phyloP scores from a whole-genome alignment of 2,113 vertebrate species.

The Gadus chalcogrammus region DNA sequence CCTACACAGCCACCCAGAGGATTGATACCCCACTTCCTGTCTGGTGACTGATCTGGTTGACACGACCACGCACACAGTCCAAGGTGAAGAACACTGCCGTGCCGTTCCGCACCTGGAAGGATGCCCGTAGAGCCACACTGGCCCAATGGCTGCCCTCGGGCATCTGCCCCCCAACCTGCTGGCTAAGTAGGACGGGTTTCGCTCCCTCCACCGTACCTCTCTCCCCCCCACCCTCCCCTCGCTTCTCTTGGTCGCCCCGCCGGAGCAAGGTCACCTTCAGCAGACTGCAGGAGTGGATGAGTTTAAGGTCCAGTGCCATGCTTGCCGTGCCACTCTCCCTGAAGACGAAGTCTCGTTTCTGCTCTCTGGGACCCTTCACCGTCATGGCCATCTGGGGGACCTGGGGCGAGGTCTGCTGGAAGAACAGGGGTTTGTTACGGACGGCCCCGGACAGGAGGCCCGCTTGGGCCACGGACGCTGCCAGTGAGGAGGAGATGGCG shows the following conservation, averaged over 20 bases:
- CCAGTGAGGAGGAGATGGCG: conserved; percentile 74
- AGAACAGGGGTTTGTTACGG: conserved; percentile 81
- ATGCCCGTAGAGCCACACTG: conserved; percentile 74
- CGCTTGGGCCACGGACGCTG: conserved; percentile 70
- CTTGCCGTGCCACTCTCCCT: conserved; percentile 75
- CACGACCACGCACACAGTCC: conserved; percentile 82
- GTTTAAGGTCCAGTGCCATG: conserved; percentile 78
- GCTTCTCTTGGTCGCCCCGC: conserved; percentile 29
- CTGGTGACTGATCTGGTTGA: conserved; percentile 82
- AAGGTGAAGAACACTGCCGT: conserved; percentile 76
- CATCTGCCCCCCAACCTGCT: conserved; percentile 85
- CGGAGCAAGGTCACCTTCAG: conserved; percentile 79
- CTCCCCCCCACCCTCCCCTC: conserved; percentile 34
- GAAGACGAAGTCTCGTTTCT: conserved; percentile 79
- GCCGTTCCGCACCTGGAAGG: conserved; percentile 79
- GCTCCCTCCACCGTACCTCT: conserved; percentile 33
- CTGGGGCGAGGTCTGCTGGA: conserved; percentile 70
- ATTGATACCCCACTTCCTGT: conserved; percentile 78
- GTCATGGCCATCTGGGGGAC: conserved; percentile 69
- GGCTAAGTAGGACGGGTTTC: conserved; percentile 61
- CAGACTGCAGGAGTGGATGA: conserved; percentile 84
- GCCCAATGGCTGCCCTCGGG: conserved; percentile 81
- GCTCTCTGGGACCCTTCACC: conserved; percentile 61
- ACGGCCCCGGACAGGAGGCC: conserved; percentile 79
- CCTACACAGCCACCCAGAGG: conserved; percentile 77